Conservation (phyloP, 2,888 invertebrate genomes). For the Plutella xylostella region DNA sequence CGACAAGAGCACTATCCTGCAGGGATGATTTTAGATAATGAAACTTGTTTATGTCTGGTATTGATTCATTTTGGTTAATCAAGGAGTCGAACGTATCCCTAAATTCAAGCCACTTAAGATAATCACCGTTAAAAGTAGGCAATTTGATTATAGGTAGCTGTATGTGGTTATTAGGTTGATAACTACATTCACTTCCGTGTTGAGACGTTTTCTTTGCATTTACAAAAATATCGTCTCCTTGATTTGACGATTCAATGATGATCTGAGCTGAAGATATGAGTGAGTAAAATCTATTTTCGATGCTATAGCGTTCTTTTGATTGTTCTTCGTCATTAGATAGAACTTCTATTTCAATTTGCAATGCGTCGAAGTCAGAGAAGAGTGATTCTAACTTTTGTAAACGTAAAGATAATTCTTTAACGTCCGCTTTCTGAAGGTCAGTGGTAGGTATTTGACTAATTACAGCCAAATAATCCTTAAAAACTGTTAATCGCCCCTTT, state of each 20-base stretch:
- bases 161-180: not conserved
- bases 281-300: not conserved
- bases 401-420: too few relatives aligned
- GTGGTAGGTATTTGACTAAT: too few relatives aligned
- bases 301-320: not conserved
- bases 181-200: not conserved
- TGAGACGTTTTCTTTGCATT: not conserved
- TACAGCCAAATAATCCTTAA: too few relatives aligned
- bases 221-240: not conserved
- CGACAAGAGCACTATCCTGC: constrained; percentile 13
- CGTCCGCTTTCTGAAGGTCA: too few relatives aligned
- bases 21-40: constrained; percentile 19
- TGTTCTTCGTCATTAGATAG: too few relatives aligned
- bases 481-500: too few relatives aligned
- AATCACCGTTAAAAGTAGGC: constrained; percentile 18
- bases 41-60: constrained; percentile 20
- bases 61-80: constrained; percentile 16
- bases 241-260: not conserved
- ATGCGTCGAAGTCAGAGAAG: too few relatives aligned
- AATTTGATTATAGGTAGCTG: constrained; percentile 4
- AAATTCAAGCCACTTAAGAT: constrained; percentile 20
- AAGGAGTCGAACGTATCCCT: constrained; percentile 17
- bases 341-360: too few relatives aligned
- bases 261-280: not conserved
- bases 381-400: too few relatives aligned